These are phyloP conservation scores for Dermatemys mawii DNA, from an alignment of 2,113 vertebrate genomes.

Conservation along the genomic window DNA sequence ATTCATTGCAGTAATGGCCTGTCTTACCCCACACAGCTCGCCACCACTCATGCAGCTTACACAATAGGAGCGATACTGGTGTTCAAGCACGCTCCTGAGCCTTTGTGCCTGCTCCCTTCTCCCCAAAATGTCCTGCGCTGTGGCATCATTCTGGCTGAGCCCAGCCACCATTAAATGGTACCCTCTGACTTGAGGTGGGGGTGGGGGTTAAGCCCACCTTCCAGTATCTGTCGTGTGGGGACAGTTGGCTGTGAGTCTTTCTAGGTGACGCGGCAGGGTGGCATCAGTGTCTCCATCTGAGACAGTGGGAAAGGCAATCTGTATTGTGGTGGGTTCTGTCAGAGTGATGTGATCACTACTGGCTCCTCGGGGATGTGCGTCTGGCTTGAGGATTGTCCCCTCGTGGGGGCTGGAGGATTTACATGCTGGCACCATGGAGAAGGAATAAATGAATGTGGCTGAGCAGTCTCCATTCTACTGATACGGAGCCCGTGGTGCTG, in stretches of 20 bases:
- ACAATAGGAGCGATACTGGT: neutral
- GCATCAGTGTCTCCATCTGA: neutral
- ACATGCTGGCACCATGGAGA: neutral
- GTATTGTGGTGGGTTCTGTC: neutral
- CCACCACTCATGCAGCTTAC: neutral
- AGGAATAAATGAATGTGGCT: neutral
- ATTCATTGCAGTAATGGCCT: neutral
- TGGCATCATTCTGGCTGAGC: neutral
- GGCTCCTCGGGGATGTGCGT: neutral
- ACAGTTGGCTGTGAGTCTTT: neutral
- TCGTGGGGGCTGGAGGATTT: neutral
- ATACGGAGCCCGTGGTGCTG: neutral
- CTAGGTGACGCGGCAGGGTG: neutral
- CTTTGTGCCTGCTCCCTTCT: neutral
- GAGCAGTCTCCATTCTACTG: neutral
- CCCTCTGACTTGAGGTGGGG: neutral
- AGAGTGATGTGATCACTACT: neutral
- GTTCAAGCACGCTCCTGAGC: neutral
- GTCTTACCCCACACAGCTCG: neutral
- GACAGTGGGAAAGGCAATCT: neutral
- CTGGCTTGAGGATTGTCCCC: neutral
- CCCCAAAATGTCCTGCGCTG: neutral
- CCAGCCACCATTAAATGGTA: neutral
- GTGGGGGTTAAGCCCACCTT: neutral
- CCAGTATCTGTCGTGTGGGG: neutral